A percentile compares a stretch with the other conserved stretches of the same genome.
phyloP scores from a whole-genome alignment of 2,113 vertebrate genomes.

The Aegotheles bennettii region DNA sequence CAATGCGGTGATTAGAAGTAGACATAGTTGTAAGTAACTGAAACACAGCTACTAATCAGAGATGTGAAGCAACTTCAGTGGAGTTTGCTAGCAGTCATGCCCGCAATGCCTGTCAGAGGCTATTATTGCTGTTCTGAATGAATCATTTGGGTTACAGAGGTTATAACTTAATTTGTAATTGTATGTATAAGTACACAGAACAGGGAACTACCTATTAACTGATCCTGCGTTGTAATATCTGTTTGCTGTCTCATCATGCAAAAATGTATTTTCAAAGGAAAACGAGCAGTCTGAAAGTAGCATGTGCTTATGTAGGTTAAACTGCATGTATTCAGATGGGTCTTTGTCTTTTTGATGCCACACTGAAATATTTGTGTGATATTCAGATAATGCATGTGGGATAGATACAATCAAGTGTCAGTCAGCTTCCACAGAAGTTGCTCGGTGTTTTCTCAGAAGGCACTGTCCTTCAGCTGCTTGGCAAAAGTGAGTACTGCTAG shows the following conservation, averaged over 20 bases:
- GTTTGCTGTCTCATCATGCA: background rate
- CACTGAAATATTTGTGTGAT: background rate
- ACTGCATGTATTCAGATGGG: background rate
- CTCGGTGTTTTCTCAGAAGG: background rate
- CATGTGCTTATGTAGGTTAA: background rate
- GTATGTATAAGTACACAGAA: background rate
- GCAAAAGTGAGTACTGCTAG: background rate
- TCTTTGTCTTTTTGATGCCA: background rate
- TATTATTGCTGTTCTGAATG: background rate
- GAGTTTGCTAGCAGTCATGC: background rate
- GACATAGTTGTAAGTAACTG: background rate
- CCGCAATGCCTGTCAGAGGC: background rate
- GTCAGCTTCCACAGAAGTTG: background rate
- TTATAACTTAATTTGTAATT: background rate
- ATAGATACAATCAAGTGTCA: background rate
- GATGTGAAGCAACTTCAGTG: background rate
- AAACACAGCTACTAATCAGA: background rate
- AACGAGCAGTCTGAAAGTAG: background rate
- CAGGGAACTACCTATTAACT: background rate
- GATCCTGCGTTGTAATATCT: background rate
- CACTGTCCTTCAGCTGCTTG: background rate
- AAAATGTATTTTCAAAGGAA: background rate
- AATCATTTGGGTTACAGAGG: slow-evolving; percentile 14
- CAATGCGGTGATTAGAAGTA: background rate
- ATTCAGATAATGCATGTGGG: background rate